Evolutionary conservation across 2,797 vertebrate genomes (phyloP), one percentile per base, ranked within the genome.

Genomic region (Bufotes viridis): DNA sequence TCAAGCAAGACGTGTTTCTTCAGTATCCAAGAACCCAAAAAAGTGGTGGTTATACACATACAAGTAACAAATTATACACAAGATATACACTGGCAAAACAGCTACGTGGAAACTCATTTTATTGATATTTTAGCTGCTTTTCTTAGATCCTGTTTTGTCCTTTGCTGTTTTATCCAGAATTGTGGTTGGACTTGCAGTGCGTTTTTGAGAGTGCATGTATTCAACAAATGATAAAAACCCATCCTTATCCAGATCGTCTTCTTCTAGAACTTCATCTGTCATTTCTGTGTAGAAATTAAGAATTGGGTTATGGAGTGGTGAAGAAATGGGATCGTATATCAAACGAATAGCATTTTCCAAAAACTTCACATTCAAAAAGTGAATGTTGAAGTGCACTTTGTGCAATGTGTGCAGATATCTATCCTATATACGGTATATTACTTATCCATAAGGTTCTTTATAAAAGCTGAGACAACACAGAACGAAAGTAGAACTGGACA

Each of bases 251-350:
- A 87, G 29, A 53, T 90, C 90, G 80, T 90, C 90, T 69, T 79
- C 69, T 53, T 90, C 70, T 12, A 90, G 86, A 65, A 89, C 90
- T 65, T 90, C 86, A 87, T 90, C 90, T 12, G 90, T 90, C 90
- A 90, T 89, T 17, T 65, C 88, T 89, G 78, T n/a, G 78, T 15
- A 61, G 63, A 82, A 82, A 82, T n/a, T 70, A 11, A 78, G 24
- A 74, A 57, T 14, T 55, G 12, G 26, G 12, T 70, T 26, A 65
- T 20, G 18, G 7, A 24, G 63, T 1, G 8, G 63, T 5, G 5
- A 61, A 63, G 0, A 9, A 63, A 17, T 9, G n/a, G n/a, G 6
- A 63, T 17, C 18, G n/a, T 9, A 22, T 8, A 17, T 34, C 29
- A 34, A 34, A 34, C 29, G 3, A 34, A 34, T 34, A 34, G 29